These are phyloP conservation scores for Pedetes capensis DNA, from an alignment of 2,113 vertebrate species.

Conservation along the genomic window DNA sequence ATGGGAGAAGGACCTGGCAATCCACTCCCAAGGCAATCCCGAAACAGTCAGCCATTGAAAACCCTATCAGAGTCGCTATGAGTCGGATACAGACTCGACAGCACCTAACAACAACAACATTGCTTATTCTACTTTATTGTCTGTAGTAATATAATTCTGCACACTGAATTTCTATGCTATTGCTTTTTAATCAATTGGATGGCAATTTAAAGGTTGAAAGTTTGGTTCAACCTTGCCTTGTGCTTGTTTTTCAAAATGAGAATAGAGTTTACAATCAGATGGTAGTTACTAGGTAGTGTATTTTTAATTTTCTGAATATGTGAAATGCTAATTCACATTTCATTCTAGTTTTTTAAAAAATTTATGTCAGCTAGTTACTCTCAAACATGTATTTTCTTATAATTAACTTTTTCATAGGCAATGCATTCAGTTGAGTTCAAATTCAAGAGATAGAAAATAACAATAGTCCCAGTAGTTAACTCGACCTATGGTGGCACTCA, in stretches of 20 bases:
- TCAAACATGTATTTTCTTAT: not conserved
- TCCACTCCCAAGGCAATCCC: no score
- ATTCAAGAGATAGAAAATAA: not conserved
- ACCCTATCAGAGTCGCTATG: no score
- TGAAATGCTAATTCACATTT: not conserved
- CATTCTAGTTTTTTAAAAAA: not conserved
- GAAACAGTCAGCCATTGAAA: no score
- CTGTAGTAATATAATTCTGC: not conserved
- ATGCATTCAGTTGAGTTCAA: not conserved
- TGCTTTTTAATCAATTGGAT: not conserved
- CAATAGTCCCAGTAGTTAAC: not conserved
- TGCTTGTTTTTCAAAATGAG: not conserved
- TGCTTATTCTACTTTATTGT: no score
- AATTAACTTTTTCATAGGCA: constrained; percentile 20
- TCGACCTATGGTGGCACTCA: not conserved
- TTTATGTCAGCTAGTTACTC: not conserved
- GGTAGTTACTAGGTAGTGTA: constrained; percentile 13
- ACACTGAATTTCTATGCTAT: not conserved
- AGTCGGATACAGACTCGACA: no score
- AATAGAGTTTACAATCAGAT: not conserved
- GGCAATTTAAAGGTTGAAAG: not conserved
- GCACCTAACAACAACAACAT: no score
- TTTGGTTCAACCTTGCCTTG: not conserved
- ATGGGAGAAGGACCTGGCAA: no score
- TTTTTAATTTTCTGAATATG: constrained; percentile 45